These are phyloP conservation scores for Cepphus grylle DNA, from an alignment of 2,113 vertebrate species.

Conservation along the genomic window DNA sequence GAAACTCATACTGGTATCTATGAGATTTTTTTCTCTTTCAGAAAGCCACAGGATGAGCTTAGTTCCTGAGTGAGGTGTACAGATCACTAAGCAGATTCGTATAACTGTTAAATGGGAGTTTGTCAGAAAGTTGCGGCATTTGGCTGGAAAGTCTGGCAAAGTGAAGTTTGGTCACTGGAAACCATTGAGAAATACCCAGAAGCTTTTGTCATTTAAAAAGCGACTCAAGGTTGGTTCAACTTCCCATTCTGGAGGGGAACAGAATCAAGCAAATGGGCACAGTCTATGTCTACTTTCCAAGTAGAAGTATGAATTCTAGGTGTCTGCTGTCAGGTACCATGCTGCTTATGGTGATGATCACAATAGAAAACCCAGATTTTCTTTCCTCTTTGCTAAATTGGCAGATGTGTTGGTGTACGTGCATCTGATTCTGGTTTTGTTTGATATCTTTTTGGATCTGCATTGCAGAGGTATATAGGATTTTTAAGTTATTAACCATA, in stretches of 20 bases:
- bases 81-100: neutral
- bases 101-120: neutral
- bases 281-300: neutral
- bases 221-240: neutral
- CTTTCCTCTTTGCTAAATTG: neutral
- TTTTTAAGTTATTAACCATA: neutral
- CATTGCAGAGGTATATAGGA: neutral
- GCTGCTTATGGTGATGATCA: neutral
- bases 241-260: neutral
- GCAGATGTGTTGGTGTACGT: accelerated
- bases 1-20: neutral
- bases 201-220: neutral
- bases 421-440: neutral
- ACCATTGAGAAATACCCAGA: neutral
- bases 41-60: neutral
- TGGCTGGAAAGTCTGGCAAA: neutral
- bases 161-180: neutral
- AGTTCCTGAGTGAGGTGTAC: neutral
- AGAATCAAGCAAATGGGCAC: neutral
- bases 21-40: neutral
- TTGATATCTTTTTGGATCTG: neutral
- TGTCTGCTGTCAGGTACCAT: neutral
- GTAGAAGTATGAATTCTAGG: neutral
- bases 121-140: neutral
- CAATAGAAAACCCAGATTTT: neutral